Base-by-base conservation (phyloP, 2,888 invertebrate genomes). In the Lithophane semibrunnea region DNA sequence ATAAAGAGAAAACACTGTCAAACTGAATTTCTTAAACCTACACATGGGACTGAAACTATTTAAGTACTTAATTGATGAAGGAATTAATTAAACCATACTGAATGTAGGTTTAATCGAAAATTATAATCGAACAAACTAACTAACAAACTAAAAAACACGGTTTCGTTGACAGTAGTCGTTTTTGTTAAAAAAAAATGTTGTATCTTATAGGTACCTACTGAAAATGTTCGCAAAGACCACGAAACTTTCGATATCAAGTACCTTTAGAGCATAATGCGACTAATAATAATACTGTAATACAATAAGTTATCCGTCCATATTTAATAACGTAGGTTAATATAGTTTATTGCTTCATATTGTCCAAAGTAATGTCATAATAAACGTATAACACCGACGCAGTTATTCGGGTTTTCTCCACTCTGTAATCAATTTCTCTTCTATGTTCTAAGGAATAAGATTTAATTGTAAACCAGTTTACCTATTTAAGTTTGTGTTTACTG, bases 281-380 rank as follows among this genome's bases (percentile, higher is more conserved):
- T 60, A 37, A 56, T 83, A n/a, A 61, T 72, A 64, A 60, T 37
- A 49, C 44, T 54, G 21, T 56, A 47, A 61, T 21, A 52, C 8
- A 21, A 13, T 86, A 74, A 77, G 44, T 71, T 69, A 47, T 75
- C 73, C 72, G 58, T 83, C 65, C 79, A 63, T 83, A 69, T 2
- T 58, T 77, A 54, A 65, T 73, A 74, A 66, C 24, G 12, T 84
- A 86, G 54, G 58, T 47, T 79, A 83, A 68, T 49, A 47, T 86
- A 86, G 75, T 73, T 65, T 75, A 75, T 72, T 73, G 78, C 70
- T 80, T 83, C 24, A 10, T 70, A 77, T 60, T 66, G 77, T 95
- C 96, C 96, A 94, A 95, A 95, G 95, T 95, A 95, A 92, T 87
- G 96, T 93, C 96, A 96, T 96, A 96, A 96, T 95, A 95, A 85